Percentiles rank a stretch among this genome's conserved stretches.
phyloP scores from a whole-genome alignment of 2,797 vertebrate genomes.

The Enteromius paludinosus region DNA sequence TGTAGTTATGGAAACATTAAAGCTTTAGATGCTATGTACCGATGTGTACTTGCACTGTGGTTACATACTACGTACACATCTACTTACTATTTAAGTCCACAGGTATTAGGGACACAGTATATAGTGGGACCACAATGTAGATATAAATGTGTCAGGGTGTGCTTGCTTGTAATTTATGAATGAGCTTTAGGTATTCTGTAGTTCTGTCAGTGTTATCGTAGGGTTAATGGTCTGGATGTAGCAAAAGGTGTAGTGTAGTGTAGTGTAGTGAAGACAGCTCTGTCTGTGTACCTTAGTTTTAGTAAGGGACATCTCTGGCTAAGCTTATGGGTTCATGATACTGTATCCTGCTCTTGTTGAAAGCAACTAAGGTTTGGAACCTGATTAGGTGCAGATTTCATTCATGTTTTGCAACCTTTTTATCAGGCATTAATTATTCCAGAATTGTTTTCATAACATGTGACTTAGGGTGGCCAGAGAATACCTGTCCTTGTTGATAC shows the following conservation, averaged over 20 bases:
- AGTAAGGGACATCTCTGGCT: constrained; percentile 94
- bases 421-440: constrained; percentile 39
- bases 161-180: constrained; percentile 70
- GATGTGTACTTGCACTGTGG: too few species aligned
- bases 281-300: constrained; percentile 89
- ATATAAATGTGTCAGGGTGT: constrained; percentile 32
- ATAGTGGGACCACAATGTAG: not conserved
- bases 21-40: too few species aligned
- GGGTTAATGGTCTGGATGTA: constrained; percentile 67
- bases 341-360: constrained; percentile 1
- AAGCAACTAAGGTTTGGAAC: not conserved
- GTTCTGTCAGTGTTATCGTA: constrained; percentile 49
- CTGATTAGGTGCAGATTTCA: constrained; percentile 2
- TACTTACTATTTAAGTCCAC: too few species aligned
- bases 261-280: constrained; percentile 84
- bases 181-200: constrained; percentile 68
- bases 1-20: too few species aligned
- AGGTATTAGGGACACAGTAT: not conserved
- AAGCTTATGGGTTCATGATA: constrained; percentile 71
- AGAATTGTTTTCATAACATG: constrained; percentile 75
- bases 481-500: constrained; percentile 94
- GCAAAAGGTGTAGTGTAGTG: constrained; percentile 80
- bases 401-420: not conserved
- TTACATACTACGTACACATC: too few species aligned
- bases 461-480: constrained; percentile 88